Base-by-base conservation (phyloP, 2,888 invertebrate genomes). In the Fabriciana adippe region DNA sequence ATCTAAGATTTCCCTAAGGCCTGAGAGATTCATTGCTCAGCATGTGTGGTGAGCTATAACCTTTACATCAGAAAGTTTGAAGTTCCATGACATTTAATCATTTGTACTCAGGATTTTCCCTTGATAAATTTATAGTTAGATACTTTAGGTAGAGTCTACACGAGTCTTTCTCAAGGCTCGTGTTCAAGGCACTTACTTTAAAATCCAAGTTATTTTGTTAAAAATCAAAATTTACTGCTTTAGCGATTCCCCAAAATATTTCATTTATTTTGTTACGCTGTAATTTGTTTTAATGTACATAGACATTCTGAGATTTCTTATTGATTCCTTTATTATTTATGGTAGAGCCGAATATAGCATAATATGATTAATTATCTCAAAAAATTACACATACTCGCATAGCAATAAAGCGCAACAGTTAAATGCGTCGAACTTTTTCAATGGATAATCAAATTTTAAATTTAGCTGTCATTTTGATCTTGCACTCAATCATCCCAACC, bases 1-100 rank as follows among this genome's bases (percentile, higher is more conserved):
- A 73, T 74, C 71, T 71, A 71, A 76, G 73, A 78, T 77, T 78
- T 78, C 78, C 76, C 78, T 15, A n/a, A 75, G 73, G 77, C 60
- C 51, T 56, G 47, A 56, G 73, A 71, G 77, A 75, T 73, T 75
- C 73, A 73, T 76, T 74, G 73, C 72, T 68, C 72, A 71, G 72
- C 64, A 69, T 72, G 70, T 72, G 69, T 71, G 63, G 55, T 68
- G 64, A 72, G 72, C 67, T 67, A 65, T 67, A 65, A 66, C 64
- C 66, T 61, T 55, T 55, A 54, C 18, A 41, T 66, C 54, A 54
- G 21, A 50, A 61, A 66, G 55, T 66, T 66, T 66, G 26, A 54
- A 55, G 35, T 50, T 21, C 55, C 54, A 66, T 66, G 60, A 60
- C 60, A 55, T 61, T 61, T 55, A 55, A 48, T 66, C 48, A 66